These are phyloP conservation scores for Drosophila bipectinata DNA, from an alignment of 1,140 invertebrate genomes.

Conservation along the genomic window DNA sequence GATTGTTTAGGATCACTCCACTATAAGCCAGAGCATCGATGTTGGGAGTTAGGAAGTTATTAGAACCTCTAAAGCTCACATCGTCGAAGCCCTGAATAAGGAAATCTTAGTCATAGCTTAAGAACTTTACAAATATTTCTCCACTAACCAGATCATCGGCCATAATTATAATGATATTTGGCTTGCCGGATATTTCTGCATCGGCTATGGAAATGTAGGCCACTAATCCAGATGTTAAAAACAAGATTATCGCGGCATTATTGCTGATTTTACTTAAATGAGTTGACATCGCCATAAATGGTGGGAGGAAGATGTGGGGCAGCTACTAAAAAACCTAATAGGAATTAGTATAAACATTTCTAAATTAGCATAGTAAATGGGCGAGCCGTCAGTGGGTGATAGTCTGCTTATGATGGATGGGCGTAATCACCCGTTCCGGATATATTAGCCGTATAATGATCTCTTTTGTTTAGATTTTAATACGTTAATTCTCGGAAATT, in stretches of 20 bases:
- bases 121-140: neutral
- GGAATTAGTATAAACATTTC: conserved; percentile 30
- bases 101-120: neutral
- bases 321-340: conserved; percentile 9
- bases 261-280: conserved; percentile 7
- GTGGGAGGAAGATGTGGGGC: conserved; percentile 23
- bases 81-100: conserved; percentile 91
- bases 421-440: conserved; percentile 21
- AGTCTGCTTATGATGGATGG: conserved; percentile 31
- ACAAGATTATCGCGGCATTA: conserved; percentile 11
- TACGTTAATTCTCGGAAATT: conserved; percentile 17
- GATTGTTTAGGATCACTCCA: conserved; percentile 90
- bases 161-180: conserved; percentile 86
- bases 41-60: conserved; percentile 93
- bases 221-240: conserved; percentile 22
- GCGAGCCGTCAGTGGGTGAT: conserved; percentile 12
- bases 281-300: conserved; percentile 25
- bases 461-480: conserved; percentile 3
- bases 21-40: conserved; percentile 92
- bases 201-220: neutral
- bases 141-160: conserved; percentile 86
- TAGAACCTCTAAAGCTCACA: conserved; percentile 94
- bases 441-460: conserved; percentile 18
- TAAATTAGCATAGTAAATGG: conserved; percentile 38
- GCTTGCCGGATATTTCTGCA: conserved; percentile 46